Conservation (phyloP, 2,888 invertebrate species). For the Tiliacea citrago region DNA sequence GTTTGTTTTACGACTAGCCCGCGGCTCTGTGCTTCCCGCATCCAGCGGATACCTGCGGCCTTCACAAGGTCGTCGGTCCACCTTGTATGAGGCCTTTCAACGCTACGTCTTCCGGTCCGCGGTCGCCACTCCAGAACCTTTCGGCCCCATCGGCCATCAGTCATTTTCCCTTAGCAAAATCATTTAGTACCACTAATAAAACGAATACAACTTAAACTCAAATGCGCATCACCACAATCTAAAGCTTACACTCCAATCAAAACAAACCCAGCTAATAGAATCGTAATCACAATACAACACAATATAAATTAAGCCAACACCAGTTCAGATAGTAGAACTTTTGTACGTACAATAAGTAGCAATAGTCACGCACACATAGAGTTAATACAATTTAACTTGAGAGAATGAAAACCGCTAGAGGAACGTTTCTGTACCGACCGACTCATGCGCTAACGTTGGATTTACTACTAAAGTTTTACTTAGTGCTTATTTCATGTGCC, state of each 20-base stretch:
- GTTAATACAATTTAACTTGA: slow-evolving; percentile 76
- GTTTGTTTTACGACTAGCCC: no score
- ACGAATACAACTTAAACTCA: not conserved
- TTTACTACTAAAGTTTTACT: slow-evolving; percentile 67
- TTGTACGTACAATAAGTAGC: slow-evolving; percentile 62
- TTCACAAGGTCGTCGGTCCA: no score
- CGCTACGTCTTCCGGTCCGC: no score
- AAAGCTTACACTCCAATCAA: slow-evolving; percentile 15
- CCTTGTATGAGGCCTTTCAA: no score
- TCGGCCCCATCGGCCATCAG: no score
- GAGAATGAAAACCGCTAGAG: slow-evolving; percentile 64
- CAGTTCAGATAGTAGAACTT: slow-evolving; percentile 55
- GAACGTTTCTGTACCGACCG: slow-evolving; percentile 52
- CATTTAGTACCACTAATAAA: not conserved
- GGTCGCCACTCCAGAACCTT: no score
- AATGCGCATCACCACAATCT: not conserved
- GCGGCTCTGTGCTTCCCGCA: no score
- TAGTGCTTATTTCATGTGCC: slow-evolving; percentile 60
- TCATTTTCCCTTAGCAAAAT: not conserved
- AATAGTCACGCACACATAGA: slow-evolving; percentile 68
- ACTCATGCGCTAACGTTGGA: slow-evolving; percentile 61
- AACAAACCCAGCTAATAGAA: slow-evolving; percentile 47
- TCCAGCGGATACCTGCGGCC: no score
- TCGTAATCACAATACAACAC: slow-evolving; percentile 55
- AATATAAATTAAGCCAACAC: slow-evolving; percentile 65